Evolutionary conservation across 2,797 vertebrate genomes (phyloP).

Genomic region (Sternarchorhynchus goeldii): DNA sequence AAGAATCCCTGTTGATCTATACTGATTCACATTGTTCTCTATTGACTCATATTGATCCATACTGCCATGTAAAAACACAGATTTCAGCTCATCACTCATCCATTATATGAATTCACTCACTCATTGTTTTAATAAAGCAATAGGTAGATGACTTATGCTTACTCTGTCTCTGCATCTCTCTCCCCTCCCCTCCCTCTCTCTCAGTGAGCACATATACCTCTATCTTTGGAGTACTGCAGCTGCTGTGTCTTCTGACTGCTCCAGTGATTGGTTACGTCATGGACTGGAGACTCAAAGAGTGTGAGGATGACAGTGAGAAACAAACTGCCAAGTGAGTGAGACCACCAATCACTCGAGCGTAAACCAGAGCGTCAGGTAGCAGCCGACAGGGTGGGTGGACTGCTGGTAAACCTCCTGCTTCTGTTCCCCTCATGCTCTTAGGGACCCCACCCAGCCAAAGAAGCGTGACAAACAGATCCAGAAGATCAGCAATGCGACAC

Average conservation of each 20-base stretch:
- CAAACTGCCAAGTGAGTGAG: constrained; percentile 74
- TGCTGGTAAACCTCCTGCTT: constrained; percentile 4
- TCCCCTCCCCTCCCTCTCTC: background rate
- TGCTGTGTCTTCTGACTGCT: constrained; percentile 92
- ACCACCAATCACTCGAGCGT: background rate
- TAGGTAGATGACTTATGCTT: background rate
- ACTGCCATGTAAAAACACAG: constrained; percentile 50
- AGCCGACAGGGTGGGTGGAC: background rate
- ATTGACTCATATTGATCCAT: constrained; percentile 41
- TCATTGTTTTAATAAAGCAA: background rate
- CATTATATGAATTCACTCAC: constrained; percentile 17
- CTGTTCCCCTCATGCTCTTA: constrained; percentile 57
- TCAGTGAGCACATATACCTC: constrained; percentile 93
- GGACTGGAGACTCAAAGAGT: constrained; percentile 96
- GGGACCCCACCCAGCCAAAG: constrained; percentile 83
- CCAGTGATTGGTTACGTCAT: constrained; percentile 96
- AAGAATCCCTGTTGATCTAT: background rate
- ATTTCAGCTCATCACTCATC: constrained; percentile 1
- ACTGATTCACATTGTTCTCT: background rate
- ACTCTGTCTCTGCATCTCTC: constrained; percentile 7
- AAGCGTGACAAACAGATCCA: constrained; percentile 87
- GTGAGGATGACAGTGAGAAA: constrained; percentile 84
- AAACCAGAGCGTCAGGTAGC: background rate
- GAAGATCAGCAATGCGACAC: constrained; percentile 90
- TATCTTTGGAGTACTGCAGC: constrained; percentile 94